Conservation (phyloP, 2,113 vertebrate species). For the Tragulus kanchil region DNA sequence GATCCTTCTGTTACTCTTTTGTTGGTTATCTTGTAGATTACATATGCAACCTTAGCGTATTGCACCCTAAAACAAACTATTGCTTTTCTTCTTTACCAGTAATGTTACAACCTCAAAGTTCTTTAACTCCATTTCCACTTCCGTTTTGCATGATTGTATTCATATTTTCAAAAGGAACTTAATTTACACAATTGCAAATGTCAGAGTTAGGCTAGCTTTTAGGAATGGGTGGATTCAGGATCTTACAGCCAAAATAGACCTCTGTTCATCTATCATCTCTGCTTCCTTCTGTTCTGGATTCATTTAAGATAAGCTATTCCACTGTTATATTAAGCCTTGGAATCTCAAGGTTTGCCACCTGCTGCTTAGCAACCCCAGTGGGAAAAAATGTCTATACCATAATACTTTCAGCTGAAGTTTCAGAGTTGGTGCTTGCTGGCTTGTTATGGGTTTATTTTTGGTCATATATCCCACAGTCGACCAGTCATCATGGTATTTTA, state of each 20-base stretch:
- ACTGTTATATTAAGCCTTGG: not conserved
- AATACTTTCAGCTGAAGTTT: constrained; percentile 3
- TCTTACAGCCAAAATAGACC: not conserved
- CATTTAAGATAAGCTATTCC: not conserved
- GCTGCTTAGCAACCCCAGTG: not conserved
- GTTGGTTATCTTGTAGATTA: not conserved
- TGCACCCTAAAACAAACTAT: not conserved
- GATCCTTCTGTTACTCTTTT: not conserved
- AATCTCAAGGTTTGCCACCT: not conserved
- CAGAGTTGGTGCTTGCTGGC: not conserved
- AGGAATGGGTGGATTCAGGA: not conserved
- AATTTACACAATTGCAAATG: not conserved
- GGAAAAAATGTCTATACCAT: not conserved
- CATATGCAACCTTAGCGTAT: not conserved
- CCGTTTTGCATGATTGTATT: not conserved
- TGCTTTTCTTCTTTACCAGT: not conserved
- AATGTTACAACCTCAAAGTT: not conserved
- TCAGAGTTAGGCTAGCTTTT: not conserved
- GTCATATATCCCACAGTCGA: not conserved
- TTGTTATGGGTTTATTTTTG: not conserved
- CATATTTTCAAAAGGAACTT: not conserved
- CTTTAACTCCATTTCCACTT: not conserved
- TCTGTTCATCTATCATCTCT: not conserved
- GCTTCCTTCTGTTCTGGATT: not conserved
- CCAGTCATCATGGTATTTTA: constrained; percentile 2